phyloP scores from a whole-genome alignment of 2,113 vertebrate genomes.

The Leptobrachium leishanense region DNA sequence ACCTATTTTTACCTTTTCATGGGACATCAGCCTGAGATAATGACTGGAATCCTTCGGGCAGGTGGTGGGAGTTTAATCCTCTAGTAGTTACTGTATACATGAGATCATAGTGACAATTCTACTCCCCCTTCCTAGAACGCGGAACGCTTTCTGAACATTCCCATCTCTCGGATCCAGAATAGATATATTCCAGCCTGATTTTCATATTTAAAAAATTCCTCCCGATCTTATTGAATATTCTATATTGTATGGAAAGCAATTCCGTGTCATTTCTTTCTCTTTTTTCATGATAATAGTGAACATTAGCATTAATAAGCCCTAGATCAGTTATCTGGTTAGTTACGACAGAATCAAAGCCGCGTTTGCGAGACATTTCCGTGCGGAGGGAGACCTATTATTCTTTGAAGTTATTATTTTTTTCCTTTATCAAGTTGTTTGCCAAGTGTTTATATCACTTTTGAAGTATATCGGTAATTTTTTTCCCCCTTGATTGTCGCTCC shows the following conservation, averaged over 20 bases:
- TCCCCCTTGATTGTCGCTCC: background rate
- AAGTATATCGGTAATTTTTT: background rate
- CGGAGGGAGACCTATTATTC: background rate
- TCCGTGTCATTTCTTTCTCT: conserved; percentile 8
- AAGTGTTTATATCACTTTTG: conserved; percentile 10
- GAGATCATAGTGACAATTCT: conserved; percentile 5
- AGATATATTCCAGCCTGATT: conserved; percentile 11
- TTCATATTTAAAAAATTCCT: conserved; percentile 37
- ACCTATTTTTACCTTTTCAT: too few relatives aligned
- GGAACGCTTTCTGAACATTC: background rate
- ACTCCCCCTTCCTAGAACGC: background rate
- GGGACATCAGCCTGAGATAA: too few relatives aligned
- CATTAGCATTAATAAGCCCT: background rate
- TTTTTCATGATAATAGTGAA: conserved; percentile 1
- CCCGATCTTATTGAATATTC: too few relatives aligned
- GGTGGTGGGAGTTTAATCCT: too few relatives aligned
- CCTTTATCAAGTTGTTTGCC: background rate
- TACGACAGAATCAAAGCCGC: background rate
- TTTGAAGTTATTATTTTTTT: background rate
- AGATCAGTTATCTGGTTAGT: conserved; percentile 26
- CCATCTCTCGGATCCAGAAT: conserved; percentile 24
- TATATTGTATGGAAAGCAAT: background rate
- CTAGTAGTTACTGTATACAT: too few relatives aligned
- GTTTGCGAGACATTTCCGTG: conserved; percentile 9
- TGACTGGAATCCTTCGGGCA: too few relatives aligned